Evolutionary conservation across 2,888 invertebrate genomes (phyloP).

Genomic region (Limulus polyphemus): DNA sequence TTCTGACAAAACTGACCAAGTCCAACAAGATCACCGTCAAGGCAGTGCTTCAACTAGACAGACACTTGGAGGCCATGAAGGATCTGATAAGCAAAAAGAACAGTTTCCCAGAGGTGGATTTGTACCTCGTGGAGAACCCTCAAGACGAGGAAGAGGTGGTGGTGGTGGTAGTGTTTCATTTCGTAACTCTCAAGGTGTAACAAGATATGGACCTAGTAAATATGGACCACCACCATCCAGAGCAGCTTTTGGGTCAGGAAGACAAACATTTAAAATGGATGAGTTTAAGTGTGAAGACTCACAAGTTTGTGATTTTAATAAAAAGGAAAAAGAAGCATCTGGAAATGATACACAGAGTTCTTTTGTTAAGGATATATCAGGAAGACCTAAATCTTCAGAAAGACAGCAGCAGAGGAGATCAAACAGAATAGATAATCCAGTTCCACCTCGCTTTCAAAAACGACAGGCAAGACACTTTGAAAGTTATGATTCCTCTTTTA

Average conservation of each 20-base stretch:
- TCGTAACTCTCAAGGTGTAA: constrained; percentile 29
- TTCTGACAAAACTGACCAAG: constrained; percentile 13
- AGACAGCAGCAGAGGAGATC: constrained; percentile 18
- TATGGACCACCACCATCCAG: constrained; percentile 70
- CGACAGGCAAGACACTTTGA: constrained; percentile 14
- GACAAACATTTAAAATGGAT: constrained; percentile 20
- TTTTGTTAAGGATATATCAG: constrained; percentile 8
- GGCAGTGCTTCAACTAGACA: background rate
- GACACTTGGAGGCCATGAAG: constrained; percentile 4
- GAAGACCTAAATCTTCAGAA: constrained; percentile 17
- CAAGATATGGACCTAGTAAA: constrained; percentile 43
- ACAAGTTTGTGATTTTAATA: constrained; percentile 7
- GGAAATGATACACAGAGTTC: constrained; percentile 10
- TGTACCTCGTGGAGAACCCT: constrained; percentile 77
- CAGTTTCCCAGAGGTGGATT: constrained; percentile 48
- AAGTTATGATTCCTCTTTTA: constrained; percentile 9
- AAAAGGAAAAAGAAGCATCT: constrained; percentile 14
- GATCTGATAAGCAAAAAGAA: constrained; percentile 22
- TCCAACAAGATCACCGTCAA: background rate
- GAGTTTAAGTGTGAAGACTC: constrained; percentile 30
- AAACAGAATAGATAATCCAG: constrained; percentile 11
- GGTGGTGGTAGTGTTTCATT: constrained; percentile 31
- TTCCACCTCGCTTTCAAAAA: constrained; percentile 25
- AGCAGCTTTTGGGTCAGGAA: constrained; percentile 48
- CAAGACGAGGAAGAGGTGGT: constrained; percentile 66